A percentile compares a stretch with the other conserved stretches of the same genome.
Conservation (phyloP, 2,888 invertebrate species). For the Lordiphosa andalusiaca region DNA sequence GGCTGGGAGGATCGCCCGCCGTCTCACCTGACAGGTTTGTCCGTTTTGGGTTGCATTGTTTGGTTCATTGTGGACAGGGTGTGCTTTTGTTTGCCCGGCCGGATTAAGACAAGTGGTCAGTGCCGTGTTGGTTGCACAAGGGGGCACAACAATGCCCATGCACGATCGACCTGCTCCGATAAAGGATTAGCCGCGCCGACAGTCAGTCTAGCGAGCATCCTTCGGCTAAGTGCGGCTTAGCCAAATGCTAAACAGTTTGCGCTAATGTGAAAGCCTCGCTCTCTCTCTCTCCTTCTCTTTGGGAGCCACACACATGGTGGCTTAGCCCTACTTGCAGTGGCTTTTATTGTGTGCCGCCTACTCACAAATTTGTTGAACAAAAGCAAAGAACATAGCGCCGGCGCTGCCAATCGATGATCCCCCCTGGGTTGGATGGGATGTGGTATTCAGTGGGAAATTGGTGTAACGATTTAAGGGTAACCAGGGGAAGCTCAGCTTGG, state of each 20-base stretch:
- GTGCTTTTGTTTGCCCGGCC: conserved; percentile 54
- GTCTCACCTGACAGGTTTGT: conserved; percentile 6
- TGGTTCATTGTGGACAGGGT: conserved; percentile 55
- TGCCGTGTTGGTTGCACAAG: conserved; percentile 55
- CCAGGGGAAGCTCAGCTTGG: too few relatives aligned
- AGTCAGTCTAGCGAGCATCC: conserved; percentile 46
- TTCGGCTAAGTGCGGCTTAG: conserved; percentile 59
- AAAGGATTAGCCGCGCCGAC: conserved; percentile 58
- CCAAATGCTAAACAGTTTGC: conserved; percentile 64
- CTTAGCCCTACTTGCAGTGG: conserved; percentile 43
- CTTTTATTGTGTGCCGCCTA: conserved; percentile 62
- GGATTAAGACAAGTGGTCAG: conserved; percentile 61
- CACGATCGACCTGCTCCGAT: conserved; percentile 55
- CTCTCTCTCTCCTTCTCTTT: conserved; percentile 22
- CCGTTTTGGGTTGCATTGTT: conserved; percentile 4
- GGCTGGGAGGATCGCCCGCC: too few relatives aligned
- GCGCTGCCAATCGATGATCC: conserved; percentile 54
- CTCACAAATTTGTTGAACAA: conserved; percentile 58
- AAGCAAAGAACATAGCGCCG: conserved; percentile 53
- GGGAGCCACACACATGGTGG: conserved; percentile 26
- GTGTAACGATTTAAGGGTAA: too few relatives aligned
- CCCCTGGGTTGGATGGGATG: too few relatives aligned
- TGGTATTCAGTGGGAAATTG: too few relatives aligned
- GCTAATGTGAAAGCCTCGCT: conserved; percentile 56
- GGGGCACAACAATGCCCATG: conserved; percentile 58